These are phyloP conservation scores for Euspilapteryx auroguttella DNA, from an alignment of 2,888 invertebrate species.

Conservation along the genomic window DNA sequence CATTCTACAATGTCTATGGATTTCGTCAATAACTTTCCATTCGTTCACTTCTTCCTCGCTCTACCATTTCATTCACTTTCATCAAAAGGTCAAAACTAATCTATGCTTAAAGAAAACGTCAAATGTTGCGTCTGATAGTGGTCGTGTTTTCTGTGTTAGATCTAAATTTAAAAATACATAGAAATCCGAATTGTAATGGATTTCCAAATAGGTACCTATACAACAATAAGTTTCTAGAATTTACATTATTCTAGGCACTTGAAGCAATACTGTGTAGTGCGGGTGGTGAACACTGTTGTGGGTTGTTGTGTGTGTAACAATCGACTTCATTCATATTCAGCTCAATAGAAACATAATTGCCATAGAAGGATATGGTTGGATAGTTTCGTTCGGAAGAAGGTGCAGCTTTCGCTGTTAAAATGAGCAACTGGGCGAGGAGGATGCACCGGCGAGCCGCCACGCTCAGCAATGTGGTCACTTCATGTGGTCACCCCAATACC, in stretches of 20 bases:
- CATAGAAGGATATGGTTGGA: conserved; percentile 10
- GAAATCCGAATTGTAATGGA: background rate
- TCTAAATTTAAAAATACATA: background rate
- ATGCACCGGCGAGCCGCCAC: conserved; percentile 91
- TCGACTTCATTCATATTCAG: background rate
- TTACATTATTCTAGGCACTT: too few relatives aligned
- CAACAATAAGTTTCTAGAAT: too few relatives aligned
- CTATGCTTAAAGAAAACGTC: background rate
- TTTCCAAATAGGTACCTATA: background rate
- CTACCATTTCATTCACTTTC: background rate
- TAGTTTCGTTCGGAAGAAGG: conserved; percentile 8
- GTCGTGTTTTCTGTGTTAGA: background rate
- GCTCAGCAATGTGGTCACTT: conserved; percentile 87
- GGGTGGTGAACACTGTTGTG: background rate
- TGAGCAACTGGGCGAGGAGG: conserved; percentile 92
- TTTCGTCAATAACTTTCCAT: too few relatives aligned
- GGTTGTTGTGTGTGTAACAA: background rate
- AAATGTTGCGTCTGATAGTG: background rate
- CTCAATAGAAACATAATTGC: conserved; percentile 3
- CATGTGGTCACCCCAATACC: conserved; percentile 82
- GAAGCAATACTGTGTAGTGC: background rate
- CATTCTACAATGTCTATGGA: too few relatives aligned
- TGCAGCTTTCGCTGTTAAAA: conserved; percentile 30
- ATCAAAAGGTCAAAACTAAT: too few relatives aligned
- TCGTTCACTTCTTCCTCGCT: background rate